Evolutionary conservation across 1,140 invertebrate genomes (phyloP).

Genomic region (Drosophila miranda): DNA sequence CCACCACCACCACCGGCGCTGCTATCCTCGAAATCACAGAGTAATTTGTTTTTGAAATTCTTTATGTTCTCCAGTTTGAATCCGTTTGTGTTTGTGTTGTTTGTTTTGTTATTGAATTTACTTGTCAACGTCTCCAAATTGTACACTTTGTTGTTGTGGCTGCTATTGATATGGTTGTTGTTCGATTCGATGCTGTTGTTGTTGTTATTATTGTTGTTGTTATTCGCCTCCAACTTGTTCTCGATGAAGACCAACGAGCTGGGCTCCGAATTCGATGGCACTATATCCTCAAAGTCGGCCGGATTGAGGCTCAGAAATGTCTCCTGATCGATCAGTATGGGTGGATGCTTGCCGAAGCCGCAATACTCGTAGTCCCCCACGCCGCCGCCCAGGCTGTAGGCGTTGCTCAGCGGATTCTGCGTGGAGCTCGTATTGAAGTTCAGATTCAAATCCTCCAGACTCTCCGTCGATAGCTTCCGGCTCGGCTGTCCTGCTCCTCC

Average conservation of each 20-base stretch:
- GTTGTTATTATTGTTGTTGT: slow-evolving; percentile 47
- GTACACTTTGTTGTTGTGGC: slow-evolving; percentile 64
- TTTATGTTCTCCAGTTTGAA: slow-evolving; percentile 81
- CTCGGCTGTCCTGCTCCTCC: slow-evolving; percentile 55
- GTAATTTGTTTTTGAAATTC: slow-evolving; percentile 81
- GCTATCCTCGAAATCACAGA: slow-evolving; percentile 78
- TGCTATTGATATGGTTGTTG: slow-evolving; percentile 50
- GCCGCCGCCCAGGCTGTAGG: slow-evolving; percentile 63
- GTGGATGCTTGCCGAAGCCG: slow-evolving; percentile 64
- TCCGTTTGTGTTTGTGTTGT: slow-evolving; percentile 81
- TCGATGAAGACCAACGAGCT: slow-evolving; percentile 76
- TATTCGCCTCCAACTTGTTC: slow-evolving; percentile 71
- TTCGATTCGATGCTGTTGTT: slow-evolving; percentile 63
- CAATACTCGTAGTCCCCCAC: slow-evolving; percentile 41
- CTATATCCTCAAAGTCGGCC: slow-evolving; percentile 80
- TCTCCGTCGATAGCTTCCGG: slow-evolving; percentile 67
- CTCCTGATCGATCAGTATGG: slow-evolving; percentile 80
- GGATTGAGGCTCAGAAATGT: slow-evolving; percentile 81
- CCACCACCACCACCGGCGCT: slow-evolving; percentile 1
- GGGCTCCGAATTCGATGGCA: slow-evolving; percentile 79
- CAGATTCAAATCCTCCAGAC: slow-evolving; percentile 79
- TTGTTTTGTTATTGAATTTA: slow-evolving; percentile 79
- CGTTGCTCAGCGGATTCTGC: slow-evolving; percentile 67
- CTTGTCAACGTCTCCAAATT: slow-evolving; percentile 75
- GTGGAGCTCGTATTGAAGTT: slow-evolving; percentile 73